Conservation (phyloP, 1,140 invertebrate genomes). For the Megathymus violae region DNA sequence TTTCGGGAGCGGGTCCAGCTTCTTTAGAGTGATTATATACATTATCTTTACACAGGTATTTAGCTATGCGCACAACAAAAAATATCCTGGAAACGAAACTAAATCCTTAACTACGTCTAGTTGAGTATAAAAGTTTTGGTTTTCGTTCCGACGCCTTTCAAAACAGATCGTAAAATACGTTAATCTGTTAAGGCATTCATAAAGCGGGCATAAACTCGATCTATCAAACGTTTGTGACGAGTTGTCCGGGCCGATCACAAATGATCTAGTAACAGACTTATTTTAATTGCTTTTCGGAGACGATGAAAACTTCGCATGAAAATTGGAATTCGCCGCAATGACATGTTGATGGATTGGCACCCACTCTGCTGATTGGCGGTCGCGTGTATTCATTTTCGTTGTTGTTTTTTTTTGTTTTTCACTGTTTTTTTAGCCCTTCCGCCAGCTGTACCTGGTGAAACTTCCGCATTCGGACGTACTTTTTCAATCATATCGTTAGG, state of each 20-base stretch:
- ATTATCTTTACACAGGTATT: slow-evolving; percentile 19
- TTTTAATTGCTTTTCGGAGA: slow-evolving; percentile 40
- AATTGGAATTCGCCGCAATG: slow-evolving; percentile 47
- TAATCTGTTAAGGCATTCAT: slow-evolving; percentile 24
- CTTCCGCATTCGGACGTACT: background rate
- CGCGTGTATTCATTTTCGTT: slow-evolving; percentile 33
- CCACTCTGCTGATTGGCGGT: slow-evolving; percentile 59
- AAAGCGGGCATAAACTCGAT: slow-evolving; percentile 31
- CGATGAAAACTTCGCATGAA: slow-evolving; percentile 48
- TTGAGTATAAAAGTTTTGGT: too few relatives aligned
- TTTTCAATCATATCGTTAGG: slow-evolving; percentile 23
- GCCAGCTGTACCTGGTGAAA: background rate
- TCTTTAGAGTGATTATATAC: slow-evolving; percentile 30
- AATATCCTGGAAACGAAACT: slow-evolving; percentile 8
- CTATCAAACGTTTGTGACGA: slow-evolving; percentile 36
- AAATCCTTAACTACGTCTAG: too few relatives aligned
- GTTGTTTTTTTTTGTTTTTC: slow-evolving; percentile 30
- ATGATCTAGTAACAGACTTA: slow-evolving; percentile 16
- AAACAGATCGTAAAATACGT: slow-evolving; percentile 12
- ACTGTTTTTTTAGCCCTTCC: background rate
- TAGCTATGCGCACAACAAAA: slow-evolving; percentile 3
- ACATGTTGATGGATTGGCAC: slow-evolving; percentile 53
- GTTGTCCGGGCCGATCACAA: slow-evolving; percentile 33
- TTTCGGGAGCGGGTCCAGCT: slow-evolving; percentile 14
- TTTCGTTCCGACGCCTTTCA: slow-evolving; percentile 7